A percentile compares a stretch with the other conserved stretches of the same genome.
phyloP scores from a whole-genome alignment of 2,888 invertebrate species.

The Hyles lineata region DNA sequence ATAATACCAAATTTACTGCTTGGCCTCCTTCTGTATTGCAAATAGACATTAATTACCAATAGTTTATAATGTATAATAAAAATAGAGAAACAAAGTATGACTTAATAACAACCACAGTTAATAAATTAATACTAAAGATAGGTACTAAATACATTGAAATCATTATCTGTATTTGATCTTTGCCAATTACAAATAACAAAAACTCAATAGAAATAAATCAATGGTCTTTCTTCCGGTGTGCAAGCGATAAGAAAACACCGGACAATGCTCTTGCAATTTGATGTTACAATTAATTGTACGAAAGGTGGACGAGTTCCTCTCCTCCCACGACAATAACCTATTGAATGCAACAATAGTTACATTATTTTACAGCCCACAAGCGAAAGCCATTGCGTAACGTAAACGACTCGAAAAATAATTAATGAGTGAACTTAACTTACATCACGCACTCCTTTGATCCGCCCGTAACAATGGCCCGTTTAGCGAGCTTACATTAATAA shows the following conservation, averaged over 20 bases:
- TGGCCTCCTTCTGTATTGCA: no score
- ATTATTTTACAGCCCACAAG: constrained; percentile 72
- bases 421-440: constrained; percentile 75
- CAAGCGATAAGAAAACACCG: constrained; percentile 35
- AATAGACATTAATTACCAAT: no score
- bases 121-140: not conserved
- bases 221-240: constrained; percentile 43
- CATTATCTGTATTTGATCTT: constrained; percentile 15
- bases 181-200: constrained; percentile 26
- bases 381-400: constrained; percentile 77
- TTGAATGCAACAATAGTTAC: constrained; percentile 75
- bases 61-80: not conserved
- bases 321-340: constrained; percentile 70
- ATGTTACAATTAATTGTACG: constrained; percentile 60
- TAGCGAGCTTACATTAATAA: constrained; percentile 14
- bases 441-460: constrained; percentile 61
- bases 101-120: not conserved
- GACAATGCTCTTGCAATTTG: constrained; percentile 43
- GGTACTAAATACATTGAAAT: not conserved
- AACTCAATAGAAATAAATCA: constrained; percentile 43
- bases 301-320: constrained; percentile 55
- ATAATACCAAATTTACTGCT: no score
- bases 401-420: constrained; percentile 79
- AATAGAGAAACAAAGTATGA: not conserved
- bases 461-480: constrained; percentile 51